phyloP scores from a whole-genome alignment of 2,113 vertebrate genomes.

The Canis aureus region DNA sequence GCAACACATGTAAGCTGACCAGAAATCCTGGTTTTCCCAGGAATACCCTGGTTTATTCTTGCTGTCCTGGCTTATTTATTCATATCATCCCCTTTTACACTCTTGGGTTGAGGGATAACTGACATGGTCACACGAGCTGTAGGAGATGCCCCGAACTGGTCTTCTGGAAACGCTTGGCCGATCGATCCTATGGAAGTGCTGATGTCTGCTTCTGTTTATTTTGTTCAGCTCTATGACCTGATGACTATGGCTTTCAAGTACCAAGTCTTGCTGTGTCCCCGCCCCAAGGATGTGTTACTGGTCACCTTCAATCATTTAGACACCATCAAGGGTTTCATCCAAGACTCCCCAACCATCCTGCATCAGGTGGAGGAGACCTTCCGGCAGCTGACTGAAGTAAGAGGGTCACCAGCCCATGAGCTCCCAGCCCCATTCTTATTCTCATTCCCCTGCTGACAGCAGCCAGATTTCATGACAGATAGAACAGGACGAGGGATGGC shows the following conservation, averaged over 20 bases:
- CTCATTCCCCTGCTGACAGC: background rate
- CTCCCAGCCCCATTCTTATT: background rate
- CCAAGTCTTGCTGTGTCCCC: constrained; percentile 96
- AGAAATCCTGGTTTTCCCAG: background rate
- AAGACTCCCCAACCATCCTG: constrained; percentile 92
- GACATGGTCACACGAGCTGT: background rate
- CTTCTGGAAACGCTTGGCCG: background rate
- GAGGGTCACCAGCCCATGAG: background rate
- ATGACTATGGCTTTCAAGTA: constrained; percentile 99
- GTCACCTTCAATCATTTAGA: constrained; percentile 99
- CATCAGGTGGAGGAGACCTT: constrained; percentile 96
- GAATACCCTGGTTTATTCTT: background rate
- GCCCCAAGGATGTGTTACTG: constrained; percentile 96
- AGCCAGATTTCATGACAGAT: background rate
- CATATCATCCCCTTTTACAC: background rate
- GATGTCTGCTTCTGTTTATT: background rate
- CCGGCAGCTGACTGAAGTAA: constrained; percentile 93
- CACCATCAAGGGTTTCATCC: constrained; percentile 96
- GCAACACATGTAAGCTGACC: background rate
- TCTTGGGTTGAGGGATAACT: background rate
- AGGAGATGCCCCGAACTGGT: background rate
- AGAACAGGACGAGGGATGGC: background rate
- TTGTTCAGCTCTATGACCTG: constrained; percentile 95
- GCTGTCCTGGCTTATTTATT: background rate
- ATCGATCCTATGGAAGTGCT: background rate